Percentiles rank a stretch among this genome's conserved stretches.
Conservation (phyloP, 2,113 vertebrate genomes). For the Leucoraja erinaceus region DNA sequence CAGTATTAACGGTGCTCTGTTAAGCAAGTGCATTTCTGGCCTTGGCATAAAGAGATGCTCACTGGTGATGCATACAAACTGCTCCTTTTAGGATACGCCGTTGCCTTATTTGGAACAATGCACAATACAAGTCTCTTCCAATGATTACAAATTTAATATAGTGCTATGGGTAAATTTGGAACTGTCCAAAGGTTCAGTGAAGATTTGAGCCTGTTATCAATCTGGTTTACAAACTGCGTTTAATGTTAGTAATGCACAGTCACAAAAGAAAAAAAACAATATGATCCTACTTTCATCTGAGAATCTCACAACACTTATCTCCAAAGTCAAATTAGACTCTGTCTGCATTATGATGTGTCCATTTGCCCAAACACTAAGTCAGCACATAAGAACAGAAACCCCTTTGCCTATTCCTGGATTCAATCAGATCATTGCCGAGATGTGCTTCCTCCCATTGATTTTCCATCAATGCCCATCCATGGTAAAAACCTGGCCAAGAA, state of each 20-base stretch:
- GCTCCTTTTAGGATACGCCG: not conserved
- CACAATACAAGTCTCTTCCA: not conserved
- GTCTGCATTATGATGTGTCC: not conserved
- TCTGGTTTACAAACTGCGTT: not conserved
- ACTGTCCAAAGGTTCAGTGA: not conserved
- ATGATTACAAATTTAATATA: not conserved
- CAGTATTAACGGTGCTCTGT: not conserved
- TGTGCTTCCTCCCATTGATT: not conserved
- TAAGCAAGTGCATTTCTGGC: not conserved
- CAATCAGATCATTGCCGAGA: not conserved
- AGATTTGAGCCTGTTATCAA: not conserved
- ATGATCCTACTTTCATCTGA: not conserved
- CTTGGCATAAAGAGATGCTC: too few species aligned
- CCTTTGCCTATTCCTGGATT: not conserved
- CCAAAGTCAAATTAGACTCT: not conserved
- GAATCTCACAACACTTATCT: not conserved
- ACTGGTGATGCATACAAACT: not conserved
- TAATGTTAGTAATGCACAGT: not conserved
- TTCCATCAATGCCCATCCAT: not conserved
- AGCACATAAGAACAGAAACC: not conserved
- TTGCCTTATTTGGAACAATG: not conserved
- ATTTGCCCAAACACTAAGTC: not conserved
- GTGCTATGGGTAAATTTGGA: not conserved
- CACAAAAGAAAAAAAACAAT: not conserved
- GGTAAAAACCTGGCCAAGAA: not conserved